Evolutionary conservation across 2,888 invertebrate genomes (phyloP).

Genomic region (Merodon equestris): DNA sequence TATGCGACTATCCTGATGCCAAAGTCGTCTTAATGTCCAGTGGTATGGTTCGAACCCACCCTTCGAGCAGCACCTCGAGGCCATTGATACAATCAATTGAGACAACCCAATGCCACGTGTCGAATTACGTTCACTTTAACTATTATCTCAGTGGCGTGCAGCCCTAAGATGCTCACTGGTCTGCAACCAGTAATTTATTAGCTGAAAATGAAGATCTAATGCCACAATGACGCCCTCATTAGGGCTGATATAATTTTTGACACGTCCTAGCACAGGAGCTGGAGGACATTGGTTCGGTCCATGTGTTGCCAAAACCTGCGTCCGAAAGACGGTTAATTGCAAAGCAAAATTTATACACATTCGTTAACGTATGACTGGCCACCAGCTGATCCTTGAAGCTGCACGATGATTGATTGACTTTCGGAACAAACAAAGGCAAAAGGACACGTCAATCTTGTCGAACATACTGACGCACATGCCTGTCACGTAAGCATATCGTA

Average conservation of each 20-base stretch:
- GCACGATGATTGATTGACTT: conserved; percentile 44
- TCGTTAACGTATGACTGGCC: conserved; percentile 14
- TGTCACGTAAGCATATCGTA: conserved; percentile 60
- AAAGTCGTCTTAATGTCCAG: neutral
- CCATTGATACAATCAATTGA: conserved; percentile 30
- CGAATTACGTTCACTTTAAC: conserved; percentile 49
- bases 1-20: neutral
- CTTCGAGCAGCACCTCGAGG: neutral
- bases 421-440: conserved; percentile 2
- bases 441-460: conserved; percentile 1
- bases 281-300: too few species aligned
- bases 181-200: conserved; percentile 35
- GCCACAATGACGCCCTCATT: conserved; percentile 29
- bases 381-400: conserved; percentile 41
- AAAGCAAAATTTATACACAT: conserved; percentile 47
- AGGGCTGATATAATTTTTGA: conserved; percentile 38
- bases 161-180: neutral
- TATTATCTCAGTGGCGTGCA: conserved; percentile 29
- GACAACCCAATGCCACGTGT: conserved; percentile 45
- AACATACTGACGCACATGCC: conserved; percentile 28
- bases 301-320: too few species aligned
- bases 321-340: conserved; percentile 45
- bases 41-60: neutral
- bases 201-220: conserved; percentile 39
- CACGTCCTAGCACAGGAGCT: conserved; percentile 25